Conservation (phyloP, 2,888 invertebrate species). For the Drosophila affinis region DNA sequence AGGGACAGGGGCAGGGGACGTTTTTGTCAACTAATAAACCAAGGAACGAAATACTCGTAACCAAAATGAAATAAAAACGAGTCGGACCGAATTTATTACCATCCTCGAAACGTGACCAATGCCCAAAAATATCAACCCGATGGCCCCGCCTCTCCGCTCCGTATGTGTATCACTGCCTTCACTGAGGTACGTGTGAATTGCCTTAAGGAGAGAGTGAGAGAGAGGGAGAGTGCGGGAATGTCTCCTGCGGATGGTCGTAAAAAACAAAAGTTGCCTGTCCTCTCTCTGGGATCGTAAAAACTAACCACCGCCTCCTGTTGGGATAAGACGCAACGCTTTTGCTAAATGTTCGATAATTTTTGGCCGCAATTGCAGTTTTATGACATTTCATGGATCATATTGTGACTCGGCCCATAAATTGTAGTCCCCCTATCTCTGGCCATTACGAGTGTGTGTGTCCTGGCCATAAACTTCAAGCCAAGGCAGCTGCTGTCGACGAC, state of each 20-base stretch:
- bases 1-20: conserved; percentile 14
- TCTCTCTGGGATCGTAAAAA: conserved; percentile 55
- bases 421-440: conserved; percentile 46
- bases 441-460: conserved; percentile 20
- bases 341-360: conserved; percentile 79
- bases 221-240: not conserved
- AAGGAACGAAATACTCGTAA: conserved; percentile 25
- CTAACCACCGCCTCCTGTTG: conserved; percentile 52
- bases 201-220: conserved; percentile 20
- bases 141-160: conserved; percentile 11
- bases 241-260: conserved; percentile 43
- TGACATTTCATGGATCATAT: conserved; percentile 74
- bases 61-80: conserved; percentile 42
- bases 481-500: conserved; percentile 72
- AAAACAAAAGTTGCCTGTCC: conserved; percentile 47
- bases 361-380: conserved; percentile 76
- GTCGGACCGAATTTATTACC: conserved; percentile 44
- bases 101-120: conserved; percentile 45
- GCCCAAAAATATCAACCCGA: conserved; percentile 15
- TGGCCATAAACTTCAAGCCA: conserved; percentile 45
- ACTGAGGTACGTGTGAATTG: conserved; percentile 72
- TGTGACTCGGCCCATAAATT: conserved; percentile 61
- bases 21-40: conserved; percentile 50
- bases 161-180: conserved; percentile 70
- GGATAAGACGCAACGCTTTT: conserved; percentile 66